Conservation (phyloP, 2,888 invertebrate species). For the Leptogaster cylindrica region DNA sequence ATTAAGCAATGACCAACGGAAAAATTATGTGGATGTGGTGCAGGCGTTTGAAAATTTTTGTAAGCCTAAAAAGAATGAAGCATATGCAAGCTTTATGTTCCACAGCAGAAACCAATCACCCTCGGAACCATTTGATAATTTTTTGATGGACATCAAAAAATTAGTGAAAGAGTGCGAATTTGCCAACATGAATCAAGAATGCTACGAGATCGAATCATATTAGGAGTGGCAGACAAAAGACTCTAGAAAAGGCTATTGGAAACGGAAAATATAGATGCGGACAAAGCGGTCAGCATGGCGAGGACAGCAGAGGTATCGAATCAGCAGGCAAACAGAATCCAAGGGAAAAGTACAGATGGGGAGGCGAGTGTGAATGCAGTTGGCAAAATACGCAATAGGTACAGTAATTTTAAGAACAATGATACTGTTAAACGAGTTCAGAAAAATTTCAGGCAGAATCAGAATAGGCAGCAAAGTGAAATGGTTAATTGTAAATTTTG, state of each 20-base stretch:
- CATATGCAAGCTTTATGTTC: not conserved
- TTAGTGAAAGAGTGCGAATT: not conserved
- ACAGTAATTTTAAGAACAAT: no score
- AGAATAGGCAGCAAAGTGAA: not conserved
- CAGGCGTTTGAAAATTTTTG: slow-evolving; percentile 1
- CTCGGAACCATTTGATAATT: not conserved
- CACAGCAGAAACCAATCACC: not conserved
- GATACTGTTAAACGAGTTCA: not conserved
- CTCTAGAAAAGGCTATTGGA: slow-evolving; percentile 13
- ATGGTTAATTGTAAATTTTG: slow-evolving; percentile 9
- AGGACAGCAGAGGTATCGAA: slow-evolving; percentile 2
- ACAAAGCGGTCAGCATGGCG: slow-evolving; percentile 10
- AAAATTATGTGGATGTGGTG: not conserved
- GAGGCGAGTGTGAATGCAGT: slow-evolving; percentile 1
- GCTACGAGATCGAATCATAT: slow-evolving; percentile 5
- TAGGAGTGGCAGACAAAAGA: slow-evolving; percentile 3
- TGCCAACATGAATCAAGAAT: not conserved
- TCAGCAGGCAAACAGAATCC: not conserved
- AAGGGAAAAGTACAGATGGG: not conserved
- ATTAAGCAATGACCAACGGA: not conserved
- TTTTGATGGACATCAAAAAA: slow-evolving; percentile 10
- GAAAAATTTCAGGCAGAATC: not conserved
- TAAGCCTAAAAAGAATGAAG: not conserved
- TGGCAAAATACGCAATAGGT: no score
- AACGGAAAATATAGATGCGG: not conserved